These are phyloP conservation scores for Eilema griseolum DNA, from an alignment of 2,888 invertebrate genomes.

Conservation along the genomic window DNA sequence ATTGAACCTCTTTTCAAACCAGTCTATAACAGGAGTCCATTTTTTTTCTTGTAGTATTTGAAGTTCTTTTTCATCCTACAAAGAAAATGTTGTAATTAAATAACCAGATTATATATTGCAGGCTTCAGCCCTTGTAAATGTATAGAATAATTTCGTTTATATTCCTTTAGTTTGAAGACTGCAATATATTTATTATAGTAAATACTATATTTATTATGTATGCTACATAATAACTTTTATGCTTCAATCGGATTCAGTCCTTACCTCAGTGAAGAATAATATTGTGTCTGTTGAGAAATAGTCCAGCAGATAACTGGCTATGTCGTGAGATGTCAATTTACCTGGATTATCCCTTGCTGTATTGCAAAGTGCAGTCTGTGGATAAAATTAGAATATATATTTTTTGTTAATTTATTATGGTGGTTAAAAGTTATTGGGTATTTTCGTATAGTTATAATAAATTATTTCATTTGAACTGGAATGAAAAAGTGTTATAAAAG, in stretches of 20 bases:
- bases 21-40: conserved; percentile 96
- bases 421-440: no score
- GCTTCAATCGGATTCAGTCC: background rate
- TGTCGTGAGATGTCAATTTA: conserved; percentile 90
- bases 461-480: no score
- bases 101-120: background rate
- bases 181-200: background rate
- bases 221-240: background rate
- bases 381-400: conserved; percentile 46
- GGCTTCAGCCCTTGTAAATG: background rate
- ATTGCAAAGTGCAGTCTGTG: conserved; percentile 94
- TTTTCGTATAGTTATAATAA: no score
- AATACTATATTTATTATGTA: no score
- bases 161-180: background rate
- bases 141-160: no score
- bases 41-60: conserved; percentile 91
- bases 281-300: conserved; percentile 94
- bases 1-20: conserved; percentile 94
- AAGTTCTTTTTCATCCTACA: conserved; percentile 92
- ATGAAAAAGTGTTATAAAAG: no score
- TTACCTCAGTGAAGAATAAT: conserved; percentile 91
- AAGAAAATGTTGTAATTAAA: background rate
- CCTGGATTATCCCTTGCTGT: conserved; percentile 98
- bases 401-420: no score
- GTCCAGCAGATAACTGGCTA: conserved; percentile 92